Conservation (phyloP, 2,888 invertebrate species). For the Megalurothrips usitatus region DNA sequence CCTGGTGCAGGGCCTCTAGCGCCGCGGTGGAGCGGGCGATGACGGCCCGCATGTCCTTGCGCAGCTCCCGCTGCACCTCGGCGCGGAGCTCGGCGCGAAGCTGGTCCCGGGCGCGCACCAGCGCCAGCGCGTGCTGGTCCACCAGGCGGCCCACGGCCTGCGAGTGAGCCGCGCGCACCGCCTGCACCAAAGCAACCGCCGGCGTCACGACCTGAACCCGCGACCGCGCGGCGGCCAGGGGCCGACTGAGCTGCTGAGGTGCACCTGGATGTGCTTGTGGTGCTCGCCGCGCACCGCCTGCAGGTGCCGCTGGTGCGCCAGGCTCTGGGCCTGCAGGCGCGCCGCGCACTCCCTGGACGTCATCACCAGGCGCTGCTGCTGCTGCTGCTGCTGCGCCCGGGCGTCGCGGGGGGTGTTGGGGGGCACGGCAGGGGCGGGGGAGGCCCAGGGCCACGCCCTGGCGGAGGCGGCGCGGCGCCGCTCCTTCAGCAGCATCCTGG, state of each 20-base stretch:
- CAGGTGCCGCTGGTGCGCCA: conserved; percentile 6
- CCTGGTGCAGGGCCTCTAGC: conserved; percentile 15
- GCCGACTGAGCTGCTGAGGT: too few relatives aligned
- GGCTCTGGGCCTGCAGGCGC: neutral
- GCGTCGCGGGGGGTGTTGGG: conserved; percentile 5
- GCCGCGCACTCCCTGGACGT: neutral
- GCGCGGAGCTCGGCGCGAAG: conserved; percentile 28
- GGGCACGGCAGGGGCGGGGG: neutral
- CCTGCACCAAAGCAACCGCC: neutral
- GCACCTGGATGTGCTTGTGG: neutral
- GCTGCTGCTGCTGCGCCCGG: neutral
- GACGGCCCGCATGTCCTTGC: conserved; percentile 11
- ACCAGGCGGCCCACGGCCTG: conserved; percentile 26
- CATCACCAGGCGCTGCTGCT: neutral
- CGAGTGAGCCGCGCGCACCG: neutral
- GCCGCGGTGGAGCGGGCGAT: conserved; percentile 7
- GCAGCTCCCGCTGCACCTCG: conserved; percentile 29
- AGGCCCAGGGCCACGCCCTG: neutral
- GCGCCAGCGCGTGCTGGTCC: conserved; percentile 28
- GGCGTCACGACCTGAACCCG: too few relatives aligned
- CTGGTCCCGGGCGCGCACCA: conserved; percentile 27
- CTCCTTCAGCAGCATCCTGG: neutral
- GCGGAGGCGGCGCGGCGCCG: neutral
- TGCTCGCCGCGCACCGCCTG: neutral
- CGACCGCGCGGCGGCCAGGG: too few relatives aligned